phyloP scores from a whole-genome alignment of 37 sponge, comb jelly and placozoan genomes.

The Mnemiopsis leidyi region DNA sequence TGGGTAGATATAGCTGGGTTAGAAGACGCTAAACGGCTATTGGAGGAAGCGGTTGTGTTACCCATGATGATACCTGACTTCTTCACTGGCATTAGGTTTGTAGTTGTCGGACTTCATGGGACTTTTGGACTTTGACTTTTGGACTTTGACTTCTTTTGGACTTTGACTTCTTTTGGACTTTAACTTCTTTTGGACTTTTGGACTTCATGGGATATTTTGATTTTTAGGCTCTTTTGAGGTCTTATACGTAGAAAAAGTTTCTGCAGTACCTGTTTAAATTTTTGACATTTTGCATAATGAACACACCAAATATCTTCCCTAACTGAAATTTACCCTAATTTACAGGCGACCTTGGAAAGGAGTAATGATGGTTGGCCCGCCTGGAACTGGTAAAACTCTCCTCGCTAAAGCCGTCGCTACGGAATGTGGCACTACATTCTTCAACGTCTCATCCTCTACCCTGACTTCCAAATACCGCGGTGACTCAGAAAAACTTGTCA shows the following conservation, averaged over 20 bases:
- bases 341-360: constrained; percentile 94
- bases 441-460: constrained; percentile 93
- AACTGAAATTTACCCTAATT: too few species aligned
- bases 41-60: constrained; percentile 96
- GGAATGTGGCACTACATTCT: constrained; percentile 87
- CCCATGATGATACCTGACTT: constrained; percentile 97
- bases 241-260: too few species aligned
- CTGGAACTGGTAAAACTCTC: constrained; percentile 97
- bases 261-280: too few species aligned
- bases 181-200: too few species aligned
- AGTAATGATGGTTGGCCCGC: constrained; percentile 84
- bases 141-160: too few species aligned
- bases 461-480: constrained; percentile 94
- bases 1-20: constrained; percentile 97
- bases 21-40: constrained; percentile 88
- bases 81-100: constrained; percentile 86
- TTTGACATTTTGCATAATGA: too few species aligned
- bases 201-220: too few species aligned
- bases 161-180: too few species aligned
- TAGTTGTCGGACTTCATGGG: too few species aligned
- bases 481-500: constrained; percentile 94
- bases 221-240: too few species aligned
- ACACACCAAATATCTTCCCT: too few species aligned
- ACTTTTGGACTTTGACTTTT: too few species aligned
- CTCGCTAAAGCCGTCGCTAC: constrained; percentile 95